A percentile compares a stretch with the other conserved stretches of the same genome.
Conservation (phyloP, 2,797 vertebrate genomes). For the Anomalospiza imberbis region DNA sequence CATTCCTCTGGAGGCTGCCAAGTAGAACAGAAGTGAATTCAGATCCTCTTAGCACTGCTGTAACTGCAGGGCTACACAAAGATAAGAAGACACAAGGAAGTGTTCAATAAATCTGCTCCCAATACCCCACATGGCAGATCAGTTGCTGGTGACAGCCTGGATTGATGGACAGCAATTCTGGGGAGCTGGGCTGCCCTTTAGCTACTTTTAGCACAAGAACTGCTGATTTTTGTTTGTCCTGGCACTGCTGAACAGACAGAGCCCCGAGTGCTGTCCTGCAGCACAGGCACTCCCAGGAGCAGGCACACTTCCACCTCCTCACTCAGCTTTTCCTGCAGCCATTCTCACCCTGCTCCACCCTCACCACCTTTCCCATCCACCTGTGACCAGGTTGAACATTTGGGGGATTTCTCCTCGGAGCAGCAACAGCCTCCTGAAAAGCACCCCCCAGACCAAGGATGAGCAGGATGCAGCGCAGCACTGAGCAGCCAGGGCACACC, state of each 20-base stretch:
- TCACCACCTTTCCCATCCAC: not conserved
- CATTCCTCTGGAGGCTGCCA: constrained; percentile 19
- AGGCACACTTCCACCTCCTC: not conserved
- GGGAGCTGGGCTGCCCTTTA: not conserved
- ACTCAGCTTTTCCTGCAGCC: not conserved
- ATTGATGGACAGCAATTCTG: not conserved
- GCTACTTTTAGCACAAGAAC: not conserved
- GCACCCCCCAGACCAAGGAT: not conserved
- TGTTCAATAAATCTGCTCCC: not conserved
- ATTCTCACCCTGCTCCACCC: not conserved
- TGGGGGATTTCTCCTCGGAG: not conserved
- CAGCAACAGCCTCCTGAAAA: not conserved
- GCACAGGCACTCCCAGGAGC: not conserved
- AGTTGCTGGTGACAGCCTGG: not conserved
- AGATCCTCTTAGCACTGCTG: not conserved
- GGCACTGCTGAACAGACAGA: not conserved
- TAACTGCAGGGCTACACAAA: not conserved
- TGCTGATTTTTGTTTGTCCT: not conserved
- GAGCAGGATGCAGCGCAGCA: rapidly evolving
- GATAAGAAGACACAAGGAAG: not conserved
- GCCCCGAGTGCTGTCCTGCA: not conserved
- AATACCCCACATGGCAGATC: not conserved
- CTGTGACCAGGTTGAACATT: not conserved
- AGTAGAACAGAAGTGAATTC: not conserved
- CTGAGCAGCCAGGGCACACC: not conserved